Evolutionary conservation across 37 sponge, comb jelly and placozoan species (phyloP), one percentile per base, ranked within the genome.

Genomic region (Axinella damicornis): DNA sequence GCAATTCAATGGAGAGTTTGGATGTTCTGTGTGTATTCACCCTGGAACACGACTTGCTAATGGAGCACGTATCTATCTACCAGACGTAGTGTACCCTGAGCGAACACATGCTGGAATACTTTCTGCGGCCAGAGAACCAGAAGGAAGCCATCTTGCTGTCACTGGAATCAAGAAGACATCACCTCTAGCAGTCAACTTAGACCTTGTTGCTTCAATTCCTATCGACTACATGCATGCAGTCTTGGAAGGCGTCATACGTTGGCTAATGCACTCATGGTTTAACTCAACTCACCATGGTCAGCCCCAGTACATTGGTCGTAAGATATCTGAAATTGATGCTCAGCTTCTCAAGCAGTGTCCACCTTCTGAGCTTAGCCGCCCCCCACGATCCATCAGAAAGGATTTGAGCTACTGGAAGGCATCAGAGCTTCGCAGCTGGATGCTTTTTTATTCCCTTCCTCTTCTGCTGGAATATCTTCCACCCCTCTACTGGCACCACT

Each of bases 1-100:
- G 28, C 84, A 83, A 35, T 83, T 65, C 75, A 83, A 83, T 83
- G 84, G 84, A 15, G 61, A 83, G 61, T 83, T 41, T 65, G 75
- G 84, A 15, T 83, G 84, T 66, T 59, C 86, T 27, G 65, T 62
- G 31, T 77, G 89, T 69, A 24, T 81, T 36, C 89, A 88, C 56
- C 53, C 82, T 52, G 89, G 83, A 72, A 54, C 37, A 52, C 65
- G 62, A 30, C 27, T 64, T 36, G 40, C 61, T 27, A 82, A 81
- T 60, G 31, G 31, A 27, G 40, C 64, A 2, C 31, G 62, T 11
- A 39, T 78, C 20, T 78, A 78, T 37, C 38, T 33, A 34, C 78
- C 78, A 61, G 13, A 31, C 34, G 19, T 13, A 14, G 62, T 61
- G 25, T 65, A 63, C n/a, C 41, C 67, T 27, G 28, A 54, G 40